Evolutionary conservation across 1,140 invertebrate species (phyloP), one percentile per base, ranked within the genome.

Genomic region (Aphidius gifuensis): DNA sequence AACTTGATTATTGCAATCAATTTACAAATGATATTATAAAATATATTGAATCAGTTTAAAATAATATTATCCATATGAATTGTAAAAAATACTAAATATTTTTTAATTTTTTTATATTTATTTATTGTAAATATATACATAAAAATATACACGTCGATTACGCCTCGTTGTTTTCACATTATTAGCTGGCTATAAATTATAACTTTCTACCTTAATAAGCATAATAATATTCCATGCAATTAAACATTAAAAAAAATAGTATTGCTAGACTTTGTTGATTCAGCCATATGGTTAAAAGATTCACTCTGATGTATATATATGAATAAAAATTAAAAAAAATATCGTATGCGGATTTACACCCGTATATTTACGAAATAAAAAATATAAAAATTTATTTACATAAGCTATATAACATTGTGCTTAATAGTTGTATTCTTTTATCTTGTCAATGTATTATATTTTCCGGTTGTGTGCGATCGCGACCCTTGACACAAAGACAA

Each of bases 161-260:
- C 16, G 16, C 16, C 16, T 16, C 16, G 16, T 16, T 16, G 16
- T 16, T 16, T 16, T 16, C 16, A 16, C 16, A 16, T 16, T 16
- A 16, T 16, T 16, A 16, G 16, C 16, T 16, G 16, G 56, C 72
- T 76, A 76, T 81, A 80, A 80, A 80, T 80, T 80, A 80, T 81
- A 78, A 80, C 77, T 80, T 80, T 78, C 77, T 72, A 75, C 72
- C 74, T 80, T 80, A 80, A 80, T 81, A 80, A 81, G 77, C 77
- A 78, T 76, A 76, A 76, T 75, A 73, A 69, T 80, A 32, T 80
- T 75, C 73, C 76, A 79, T 76, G 72, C 71, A 66, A 70, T 74
- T 72, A 70, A 66, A 66, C 70, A 64, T 71, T 16, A 16, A 16
- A 16, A 16, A 16, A 16, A 16, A 48, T 48, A 58, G 9, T 55